Evolutionary conservation across 2,113 vertebrate species (phyloP).

Genomic region (Chaenocephalus aceratus): DNA sequence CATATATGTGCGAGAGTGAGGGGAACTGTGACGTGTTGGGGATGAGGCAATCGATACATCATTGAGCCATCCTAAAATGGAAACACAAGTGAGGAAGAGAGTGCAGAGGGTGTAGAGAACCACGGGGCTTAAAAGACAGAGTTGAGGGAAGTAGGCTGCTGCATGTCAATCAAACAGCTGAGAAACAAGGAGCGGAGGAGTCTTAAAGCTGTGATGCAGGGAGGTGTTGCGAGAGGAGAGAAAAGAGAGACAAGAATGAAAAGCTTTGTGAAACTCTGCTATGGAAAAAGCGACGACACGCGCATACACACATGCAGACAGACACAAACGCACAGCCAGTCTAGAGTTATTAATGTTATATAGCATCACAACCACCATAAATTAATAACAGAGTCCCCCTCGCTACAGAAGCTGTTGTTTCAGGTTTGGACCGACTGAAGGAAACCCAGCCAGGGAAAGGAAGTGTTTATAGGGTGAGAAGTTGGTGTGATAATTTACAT

Average conservation of each 20-base stretch:
- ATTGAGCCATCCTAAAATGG: slow-evolving; percentile 73
- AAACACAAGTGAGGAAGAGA: slow-evolving; percentile 68
- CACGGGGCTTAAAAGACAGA: slow-evolving; percentile 72
- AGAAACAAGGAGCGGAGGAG: slow-evolving; percentile 78
- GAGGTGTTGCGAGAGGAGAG: slow-evolving; percentile 73
- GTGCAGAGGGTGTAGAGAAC: slow-evolving; percentile 66
- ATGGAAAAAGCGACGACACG: slow-evolving; percentile 61
- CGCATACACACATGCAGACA: neutral
- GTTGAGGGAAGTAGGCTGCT: slow-evolving; percentile 73
- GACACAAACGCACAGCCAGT: slow-evolving; percentile 43
- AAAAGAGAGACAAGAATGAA: slow-evolving; percentile 66
- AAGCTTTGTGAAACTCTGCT: slow-evolving; percentile 72
- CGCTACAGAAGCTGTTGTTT: slow-evolving; percentile 49
- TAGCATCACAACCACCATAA: slow-evolving; percentile 43
- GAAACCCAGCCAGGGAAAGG: slow-evolving; percentile 44
- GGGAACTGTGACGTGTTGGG: slow-evolving; percentile 49
- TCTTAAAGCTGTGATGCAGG: slow-evolving; percentile 75
- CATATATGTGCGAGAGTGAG: slow-evolving; percentile 18
- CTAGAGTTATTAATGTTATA: slow-evolving; percentile 62
- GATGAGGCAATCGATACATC: slow-evolving; percentile 64
- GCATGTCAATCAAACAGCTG: slow-evolving; percentile 76
- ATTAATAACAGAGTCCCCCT: slow-evolving; percentile 50
- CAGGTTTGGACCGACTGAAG: slow-evolving; percentile 41
- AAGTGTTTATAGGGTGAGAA: slow-evolving; percentile 49
- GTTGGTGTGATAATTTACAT: slow-evolving; percentile 39